Base-by-base conservation (phyloP, 2,888 invertebrate species). In the Acanthacorydalis orientalis region DNA sequence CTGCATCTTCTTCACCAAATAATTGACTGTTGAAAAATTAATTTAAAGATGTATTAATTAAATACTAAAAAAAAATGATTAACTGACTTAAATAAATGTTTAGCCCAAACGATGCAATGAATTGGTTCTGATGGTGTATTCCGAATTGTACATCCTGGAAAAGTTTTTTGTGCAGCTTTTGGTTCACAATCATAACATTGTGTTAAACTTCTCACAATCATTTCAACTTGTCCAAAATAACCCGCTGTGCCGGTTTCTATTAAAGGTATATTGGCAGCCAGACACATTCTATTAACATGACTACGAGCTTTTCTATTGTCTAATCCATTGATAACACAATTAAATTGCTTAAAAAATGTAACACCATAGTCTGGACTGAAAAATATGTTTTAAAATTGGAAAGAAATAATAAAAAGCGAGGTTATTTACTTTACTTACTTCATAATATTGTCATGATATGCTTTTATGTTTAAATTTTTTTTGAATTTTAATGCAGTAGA, bases 81-180 rank as follows among this genome's bases (percentile, higher is more conserved):
- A 40, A 68, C 76, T 72, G 67, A 89, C 85, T 96, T 96, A 68
- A 97, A 99, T 9, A 98, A 75, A 72, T 96, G 95, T 65, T 99
- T 99, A 0, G 95, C 89, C 98, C 98, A 99, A 15, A 98, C 96
- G 55, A 98, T 93, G 64, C 98, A 99, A 67, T 99, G 98, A 55
- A 98, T 95, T 0, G 92, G 92, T 64, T 98, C 97, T 0, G 95
- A 96, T 0, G 98, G 98, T 0, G 98, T 99, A 63, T 99, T 99
- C 39, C 98, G 75, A 55, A 99, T 99, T 1, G 98, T 99, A 64
- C 98, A 99, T 0, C 96, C 95, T 0, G 98, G 97, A 68, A 81
- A 99, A 7, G 88, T 83, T 63, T 92, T 95, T 60, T 91, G 90
- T 14, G 83, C 74, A 7, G 88, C 80, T 65, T 92, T 92, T 0